Evolutionary conservation across 2,113 vertebrate genomes (phyloP).

Genomic region (Thamnaconus septentrionalis): DNA sequence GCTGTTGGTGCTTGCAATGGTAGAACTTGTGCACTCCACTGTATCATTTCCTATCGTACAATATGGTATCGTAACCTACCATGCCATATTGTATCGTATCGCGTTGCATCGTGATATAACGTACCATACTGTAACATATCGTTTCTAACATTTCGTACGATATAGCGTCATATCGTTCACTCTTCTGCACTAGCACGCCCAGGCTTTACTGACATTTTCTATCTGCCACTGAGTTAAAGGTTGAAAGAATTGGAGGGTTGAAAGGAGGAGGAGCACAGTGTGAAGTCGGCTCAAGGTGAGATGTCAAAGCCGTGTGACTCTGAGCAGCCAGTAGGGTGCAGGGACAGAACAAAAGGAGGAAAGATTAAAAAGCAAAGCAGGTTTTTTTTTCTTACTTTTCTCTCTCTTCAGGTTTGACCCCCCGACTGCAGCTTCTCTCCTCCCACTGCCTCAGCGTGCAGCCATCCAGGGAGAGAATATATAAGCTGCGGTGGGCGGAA

Average conservation of each 20-base stretch:
- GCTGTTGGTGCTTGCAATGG: no score
- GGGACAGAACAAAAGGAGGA: slow-evolving; percentile 33
- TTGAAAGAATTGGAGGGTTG: slow-evolving; percentile 18
- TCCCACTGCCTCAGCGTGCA: slow-evolving; percentile 49
- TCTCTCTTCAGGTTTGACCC: slow-evolving; percentile 47
- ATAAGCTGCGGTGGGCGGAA: slow-evolving; percentile 31
- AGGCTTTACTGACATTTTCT: no score
- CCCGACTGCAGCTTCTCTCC: slow-evolving; percentile 37
- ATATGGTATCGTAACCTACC: no score
- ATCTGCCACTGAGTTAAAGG: neutral
- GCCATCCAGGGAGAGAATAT: slow-evolving; percentile 34
- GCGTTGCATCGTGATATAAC: no score
- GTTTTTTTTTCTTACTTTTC: slow-evolving; percentile 22
- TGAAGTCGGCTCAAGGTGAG: slow-evolving; percentile 56
- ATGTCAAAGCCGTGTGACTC: slow-evolving; percentile 48
- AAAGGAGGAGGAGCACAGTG: slow-evolving; percentile 36
- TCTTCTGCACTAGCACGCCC: no score
- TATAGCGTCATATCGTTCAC: no score
- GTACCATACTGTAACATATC: no score
- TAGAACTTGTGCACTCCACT: no score
- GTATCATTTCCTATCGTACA: no score
- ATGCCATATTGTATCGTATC: no score
- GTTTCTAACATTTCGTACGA: no score
- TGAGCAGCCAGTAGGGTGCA: slow-evolving; percentile 44
- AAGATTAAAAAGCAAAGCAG: slow-evolving; percentile 62